Conservation (phyloP, 1,140 invertebrate genomes). For the Dendrolimus punctatus region DNA sequence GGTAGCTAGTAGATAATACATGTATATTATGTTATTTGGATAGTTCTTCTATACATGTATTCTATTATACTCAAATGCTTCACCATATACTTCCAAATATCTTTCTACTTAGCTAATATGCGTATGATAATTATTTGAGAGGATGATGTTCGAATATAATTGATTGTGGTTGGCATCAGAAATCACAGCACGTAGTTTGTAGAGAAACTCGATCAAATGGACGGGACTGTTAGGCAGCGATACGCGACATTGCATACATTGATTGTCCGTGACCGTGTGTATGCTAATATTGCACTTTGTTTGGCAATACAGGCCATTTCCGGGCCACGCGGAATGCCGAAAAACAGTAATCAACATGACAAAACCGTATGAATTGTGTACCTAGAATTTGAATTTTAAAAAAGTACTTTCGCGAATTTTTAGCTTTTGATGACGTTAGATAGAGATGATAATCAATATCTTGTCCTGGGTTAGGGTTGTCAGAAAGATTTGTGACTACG, state of each 20-base stretch:
- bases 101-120: no score
- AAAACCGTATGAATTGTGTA: slow-evolving; percentile 10
- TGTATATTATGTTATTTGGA: no score
- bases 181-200: slow-evolving; percentile 37
- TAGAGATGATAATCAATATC: no score
- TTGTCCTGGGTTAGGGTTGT: no score
- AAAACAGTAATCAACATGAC: slow-evolving; percentile 15
- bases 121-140: slow-evolving; percentile 29
- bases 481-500: no score
- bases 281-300: slow-evolving; percentile 46
- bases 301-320: slow-evolving; percentile 54
- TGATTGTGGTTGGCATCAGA: slow-evolving; percentile 17
- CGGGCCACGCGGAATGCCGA: slow-evolving; percentile 44
- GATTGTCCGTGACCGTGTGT: slow-evolving; percentile 37
- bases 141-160: slow-evolving; percentile 20
- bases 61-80: no score
- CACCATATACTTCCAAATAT: no score
- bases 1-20: no score
- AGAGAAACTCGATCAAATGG: slow-evolving; percentile 35
- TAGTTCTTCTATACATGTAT: no score
- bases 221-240: slow-evolving; percentile 9
- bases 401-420: slow-evolving; percentile 12
- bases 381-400: slow-evolving; percentile 17
- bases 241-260: slow-evolving; percentile 18
- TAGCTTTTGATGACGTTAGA: not conserved